A percentile compares a stretch with the other conserved stretches of the same genome.
Conservation (phyloP, 2,113 vertebrate genomes). For the Bothrops jararaca region DNA sequence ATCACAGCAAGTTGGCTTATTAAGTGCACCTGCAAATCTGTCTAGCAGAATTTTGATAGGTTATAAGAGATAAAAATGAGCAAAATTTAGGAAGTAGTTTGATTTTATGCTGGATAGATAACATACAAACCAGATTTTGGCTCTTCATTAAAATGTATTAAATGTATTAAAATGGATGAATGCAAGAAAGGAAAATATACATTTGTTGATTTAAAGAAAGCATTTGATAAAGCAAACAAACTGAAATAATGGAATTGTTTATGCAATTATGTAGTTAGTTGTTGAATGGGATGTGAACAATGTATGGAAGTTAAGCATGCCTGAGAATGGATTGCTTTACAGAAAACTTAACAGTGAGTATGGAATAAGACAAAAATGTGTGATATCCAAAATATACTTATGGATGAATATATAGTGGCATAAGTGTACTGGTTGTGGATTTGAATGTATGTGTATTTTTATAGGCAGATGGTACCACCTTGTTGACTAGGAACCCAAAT, state of each 20-base stretch:
- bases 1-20: neutral
- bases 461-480: neutral
- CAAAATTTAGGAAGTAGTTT: neutral
- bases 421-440: neutral
- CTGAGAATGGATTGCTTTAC: neutral
- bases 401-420: neutral
- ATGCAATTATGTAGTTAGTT: neutral
- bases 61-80: neutral
- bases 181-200: neutral
- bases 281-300: neutral
- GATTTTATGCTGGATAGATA: neutral
- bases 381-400: neutral
- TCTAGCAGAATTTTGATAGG: neutral
- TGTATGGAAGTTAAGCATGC: neutral
- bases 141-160: neutral
- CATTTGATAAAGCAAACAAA: neutral
- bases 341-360: neutral
- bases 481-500: neutral
- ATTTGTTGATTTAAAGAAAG: neutral
- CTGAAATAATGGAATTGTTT: neutral
- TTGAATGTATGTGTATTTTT: neutral
- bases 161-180: neutral
- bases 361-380: neutral
- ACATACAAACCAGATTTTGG: neutral
- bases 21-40: neutral